These are phyloP conservation scores for Microctenopoma stevenorrisi DNA, from an alignment of 2,797 vertebrate species.

Conservation along the genomic window DNA sequence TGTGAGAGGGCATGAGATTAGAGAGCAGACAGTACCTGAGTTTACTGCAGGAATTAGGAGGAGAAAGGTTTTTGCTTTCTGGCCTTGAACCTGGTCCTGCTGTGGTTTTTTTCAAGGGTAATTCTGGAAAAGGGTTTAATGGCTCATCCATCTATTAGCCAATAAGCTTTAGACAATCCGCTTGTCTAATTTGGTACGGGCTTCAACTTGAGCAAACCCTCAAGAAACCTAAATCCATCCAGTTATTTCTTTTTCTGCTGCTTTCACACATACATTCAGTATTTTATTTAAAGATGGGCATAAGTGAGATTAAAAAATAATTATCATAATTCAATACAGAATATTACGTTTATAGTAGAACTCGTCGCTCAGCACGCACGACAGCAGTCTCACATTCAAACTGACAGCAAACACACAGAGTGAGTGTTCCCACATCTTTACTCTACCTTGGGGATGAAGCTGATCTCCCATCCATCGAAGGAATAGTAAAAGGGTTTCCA, in stretches of 20 bases:
- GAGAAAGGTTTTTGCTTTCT: constrained; percentile 61
- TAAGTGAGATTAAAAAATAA: constrained; percentile 24
- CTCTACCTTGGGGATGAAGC: constrained; percentile 95
- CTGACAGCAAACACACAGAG: constrained; percentile 22
- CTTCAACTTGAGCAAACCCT: constrained; percentile 35
- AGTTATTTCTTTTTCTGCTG: constrained; percentile 25
- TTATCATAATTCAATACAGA: constrained; percentile 20
- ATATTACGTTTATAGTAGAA: background rate
- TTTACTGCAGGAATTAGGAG: constrained; percentile 70
- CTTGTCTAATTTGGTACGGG: constrained; percentile 63
- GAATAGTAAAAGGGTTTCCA: constrained; percentile 95
- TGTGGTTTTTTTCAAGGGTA: constrained; percentile 46
- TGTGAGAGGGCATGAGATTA: constrained; percentile 75
- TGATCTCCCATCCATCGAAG: constrained; percentile 99
- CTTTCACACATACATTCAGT: constrained; percentile 10
- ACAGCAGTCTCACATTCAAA: constrained; percentile 1
- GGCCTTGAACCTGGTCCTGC: constrained; percentile 60
- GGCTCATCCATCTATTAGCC: constrained; percentile 75
- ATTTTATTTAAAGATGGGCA: constrained; percentile 24
- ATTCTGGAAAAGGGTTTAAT: constrained; percentile 64
- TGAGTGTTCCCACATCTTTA: constrained; percentile 49
- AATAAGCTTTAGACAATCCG: constrained; percentile 71
- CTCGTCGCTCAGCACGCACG: background rate
- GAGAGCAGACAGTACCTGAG: constrained; percentile 66
- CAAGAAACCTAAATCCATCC: constrained; percentile 40